Evolutionary conservation across 2,797 vertebrate genomes (phyloP).

Genomic region (Hybognathus amarus): DNA sequence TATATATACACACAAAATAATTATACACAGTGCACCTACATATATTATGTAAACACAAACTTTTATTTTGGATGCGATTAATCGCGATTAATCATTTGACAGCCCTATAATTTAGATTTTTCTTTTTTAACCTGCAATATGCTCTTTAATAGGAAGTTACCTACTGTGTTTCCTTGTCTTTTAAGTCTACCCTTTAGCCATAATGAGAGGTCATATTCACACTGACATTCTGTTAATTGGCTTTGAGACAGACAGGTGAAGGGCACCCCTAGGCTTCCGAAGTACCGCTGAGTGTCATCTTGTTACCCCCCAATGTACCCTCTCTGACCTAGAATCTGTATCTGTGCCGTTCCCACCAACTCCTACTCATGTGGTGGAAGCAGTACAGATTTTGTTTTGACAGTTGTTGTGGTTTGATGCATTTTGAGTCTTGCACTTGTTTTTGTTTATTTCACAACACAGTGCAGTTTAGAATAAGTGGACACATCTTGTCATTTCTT

Average conservation of each 20-base stretch:
- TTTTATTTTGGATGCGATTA: too few species aligned
- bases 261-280: constrained; percentile 65
- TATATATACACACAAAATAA: too few species aligned
- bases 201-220: constrained; percentile 68
- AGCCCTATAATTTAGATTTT: too few species aligned
- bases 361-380: not conserved
- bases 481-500: not conserved
- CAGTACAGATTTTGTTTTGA: not conserved
- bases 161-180: constrained; percentile 56
- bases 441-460: not conserved
- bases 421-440: not conserved
- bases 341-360: not conserved
- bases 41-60: too few species aligned
- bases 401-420: not conserved
- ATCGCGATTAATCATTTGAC: too few species aligned
- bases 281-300: constrained; percentile 65
- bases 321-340: constrained; percentile 42
- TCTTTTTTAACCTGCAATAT: too few species aligned
- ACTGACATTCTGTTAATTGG: constrained; percentile 83
- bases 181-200: constrained; percentile 68
- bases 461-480: not conserved
- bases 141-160: constrained; percentile 49
- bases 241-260: constrained; percentile 64
- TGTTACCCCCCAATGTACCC: constrained; percentile 49
- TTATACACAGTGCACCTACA: too few species aligned